These are phyloP conservation scores for Porites australiensis DNA, from an alignment of 64 coral and sea anemone species.

Conservation along the genomic window DNA sequence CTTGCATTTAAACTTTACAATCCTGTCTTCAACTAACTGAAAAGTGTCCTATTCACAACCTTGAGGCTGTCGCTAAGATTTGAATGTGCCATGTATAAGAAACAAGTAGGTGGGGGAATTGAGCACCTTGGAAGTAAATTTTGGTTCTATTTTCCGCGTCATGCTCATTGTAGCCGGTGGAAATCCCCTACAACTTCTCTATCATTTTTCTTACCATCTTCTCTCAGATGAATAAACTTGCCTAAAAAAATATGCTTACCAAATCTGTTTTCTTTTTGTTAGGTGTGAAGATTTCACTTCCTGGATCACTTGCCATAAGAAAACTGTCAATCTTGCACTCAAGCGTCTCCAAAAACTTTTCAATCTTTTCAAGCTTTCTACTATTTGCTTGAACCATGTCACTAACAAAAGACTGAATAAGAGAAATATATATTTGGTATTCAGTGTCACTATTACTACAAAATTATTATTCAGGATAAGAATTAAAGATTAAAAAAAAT, in stretches of 20 bases:
- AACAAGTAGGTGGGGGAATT: no score
- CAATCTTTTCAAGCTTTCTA: constrained; percentile 69
- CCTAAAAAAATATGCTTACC: not conserved
- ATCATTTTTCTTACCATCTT: not conserved
- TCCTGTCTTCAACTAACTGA: no score
- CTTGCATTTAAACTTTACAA: no score
- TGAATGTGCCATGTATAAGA: no score
- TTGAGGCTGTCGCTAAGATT: no score
- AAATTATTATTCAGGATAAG: no score
- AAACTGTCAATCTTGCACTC: constrained; percentile 70
- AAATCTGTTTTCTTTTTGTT: constrained; percentile 22
- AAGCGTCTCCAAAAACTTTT: constrained; percentile 67
- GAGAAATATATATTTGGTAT: not conserved
- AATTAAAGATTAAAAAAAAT: no score
- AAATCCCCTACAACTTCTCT: no score
- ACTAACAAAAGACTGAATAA: constrained; percentile 9
- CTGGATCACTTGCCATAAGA: constrained; percentile 31
- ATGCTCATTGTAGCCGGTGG: no score
- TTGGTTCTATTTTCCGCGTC: no score
- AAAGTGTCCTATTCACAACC: no score
- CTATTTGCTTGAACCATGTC: constrained; percentile 29
- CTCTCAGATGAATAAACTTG: not conserved
- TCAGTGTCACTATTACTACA: not conserved
- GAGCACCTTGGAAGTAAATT: no score
- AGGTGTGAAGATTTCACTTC: not conserved